Evolutionary conservation across 2,797 vertebrate genomes (phyloP).

Genomic region (Hippopotamyrus pictus): DNA sequence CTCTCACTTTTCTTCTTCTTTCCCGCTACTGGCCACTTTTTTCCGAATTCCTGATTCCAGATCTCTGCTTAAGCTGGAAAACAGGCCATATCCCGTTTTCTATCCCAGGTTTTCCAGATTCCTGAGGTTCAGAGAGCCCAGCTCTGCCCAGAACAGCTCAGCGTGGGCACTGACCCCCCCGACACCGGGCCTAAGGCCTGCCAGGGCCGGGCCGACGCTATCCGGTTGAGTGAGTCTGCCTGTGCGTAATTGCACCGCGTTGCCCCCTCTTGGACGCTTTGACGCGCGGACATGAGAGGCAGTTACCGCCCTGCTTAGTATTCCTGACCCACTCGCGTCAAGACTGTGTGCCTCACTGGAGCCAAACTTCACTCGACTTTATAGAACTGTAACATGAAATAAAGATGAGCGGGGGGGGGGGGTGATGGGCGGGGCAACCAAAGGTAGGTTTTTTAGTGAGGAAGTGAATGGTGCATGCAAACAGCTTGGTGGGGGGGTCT

Average conservation of each 20-base stretch:
- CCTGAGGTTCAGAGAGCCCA: not conserved
- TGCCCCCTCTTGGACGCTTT: not conserved
- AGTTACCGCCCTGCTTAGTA: not conserved
- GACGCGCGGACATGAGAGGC: not conserved
- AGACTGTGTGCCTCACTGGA: not conserved
- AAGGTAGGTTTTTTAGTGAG: not conserved
- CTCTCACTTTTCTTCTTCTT: not conserved
- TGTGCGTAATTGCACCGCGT: not conserved
- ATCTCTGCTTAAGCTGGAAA: not conserved
- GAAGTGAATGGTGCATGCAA: not conserved
- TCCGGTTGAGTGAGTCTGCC: not conserved
- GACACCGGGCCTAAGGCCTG: not conserved
- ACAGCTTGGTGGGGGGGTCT: not conserved
- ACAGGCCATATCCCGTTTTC: not conserved
- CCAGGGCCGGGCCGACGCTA: not conserved
- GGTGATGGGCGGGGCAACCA: too few relatives aligned
- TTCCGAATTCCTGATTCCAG: not conserved
- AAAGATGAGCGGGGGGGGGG: not conserved
- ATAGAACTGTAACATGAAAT: not conserved
- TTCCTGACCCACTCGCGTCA: not conserved
- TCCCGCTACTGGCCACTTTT: not conserved
- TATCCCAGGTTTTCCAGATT: not conserved
- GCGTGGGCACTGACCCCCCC: not conserved
- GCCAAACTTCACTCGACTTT: not conserved
- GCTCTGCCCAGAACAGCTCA: not conserved